Conservation (phyloP, 2,888 invertebrate genomes). For the Lutraria lutraria region DNA sequence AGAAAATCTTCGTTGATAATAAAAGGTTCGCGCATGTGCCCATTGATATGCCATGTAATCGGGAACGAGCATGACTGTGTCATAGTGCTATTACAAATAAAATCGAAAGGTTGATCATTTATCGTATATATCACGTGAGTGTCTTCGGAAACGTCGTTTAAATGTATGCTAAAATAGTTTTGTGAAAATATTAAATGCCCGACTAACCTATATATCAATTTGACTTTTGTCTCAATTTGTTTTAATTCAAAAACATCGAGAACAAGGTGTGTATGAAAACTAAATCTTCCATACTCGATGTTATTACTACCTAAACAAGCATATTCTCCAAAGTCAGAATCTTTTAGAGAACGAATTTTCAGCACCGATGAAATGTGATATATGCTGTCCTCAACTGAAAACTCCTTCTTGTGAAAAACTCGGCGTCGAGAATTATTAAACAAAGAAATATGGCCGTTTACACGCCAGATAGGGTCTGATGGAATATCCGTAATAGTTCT, state of each 20-base stretch:
- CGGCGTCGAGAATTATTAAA: background rate
- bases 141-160: constrained; percentile 5
- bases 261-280: background rate
- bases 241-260: constrained; percentile 5
- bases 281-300: background rate
- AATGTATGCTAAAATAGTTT: constrained; percentile 18
- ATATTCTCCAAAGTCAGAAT: constrained; percentile 38
- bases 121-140: constrained; percentile 21
- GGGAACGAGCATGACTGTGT: constrained; percentile 14
- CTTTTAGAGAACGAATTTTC: constrained; percentile 11
- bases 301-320: background rate
- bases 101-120: constrained; percentile 23
- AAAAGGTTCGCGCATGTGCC: background rate
- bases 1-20: background rate
- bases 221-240: background rate
- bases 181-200: constrained; percentile 21
- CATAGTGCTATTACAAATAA: constrained; percentile 26
- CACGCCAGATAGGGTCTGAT: background rate
- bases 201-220: background rate
- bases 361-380: background rate
- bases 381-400: background rate
- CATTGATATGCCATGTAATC: background rate
- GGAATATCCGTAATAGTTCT: background rate
- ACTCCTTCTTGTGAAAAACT: background rate
- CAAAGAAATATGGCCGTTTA: background rate